These are phyloP conservation scores for human (Homo sapiens) DNA, from an alignment of 2,113 vertebrate species.

Conservation along the genomic window GRCh38 chr1:150546001-150546500, in stretches of 20 bases:
- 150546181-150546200: too few species aligned
- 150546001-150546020: neutral
- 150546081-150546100: neutral
- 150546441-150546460: too few species aligned
- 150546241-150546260: neutral
- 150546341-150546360: neutral
- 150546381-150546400: too few species aligned
- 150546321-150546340: neutral
- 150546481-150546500: too few species aligned
- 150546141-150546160: slow-evolving; percentile 8
- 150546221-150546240: neutral
- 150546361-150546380: neutral
- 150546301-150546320: neutral
- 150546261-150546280: neutral
- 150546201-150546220: neutral
- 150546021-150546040: neutral
- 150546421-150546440: too few species aligned
- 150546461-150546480: too few species aligned
- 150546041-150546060: neutral
- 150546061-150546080: neutral
- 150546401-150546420: too few species aligned
- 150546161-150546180: neutral
- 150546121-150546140: slow-evolving; percentile 10
- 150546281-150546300: neutral
- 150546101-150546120: neutral